Base-by-base conservation (phyloP, 2,888 invertebrate genomes). In the Tholera decimalis region DNA sequence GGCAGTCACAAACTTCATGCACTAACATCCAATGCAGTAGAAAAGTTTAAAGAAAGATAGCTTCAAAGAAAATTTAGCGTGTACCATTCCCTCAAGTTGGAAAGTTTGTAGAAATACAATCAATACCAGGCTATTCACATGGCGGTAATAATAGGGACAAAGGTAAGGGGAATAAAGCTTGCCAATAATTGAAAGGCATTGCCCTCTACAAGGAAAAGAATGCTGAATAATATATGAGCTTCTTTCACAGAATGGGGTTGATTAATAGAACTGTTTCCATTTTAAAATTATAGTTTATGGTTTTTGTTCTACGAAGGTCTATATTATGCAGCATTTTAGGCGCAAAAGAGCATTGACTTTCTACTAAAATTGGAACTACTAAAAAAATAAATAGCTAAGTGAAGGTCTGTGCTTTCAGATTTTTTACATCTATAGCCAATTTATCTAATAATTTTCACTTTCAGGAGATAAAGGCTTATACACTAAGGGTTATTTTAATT, bases 221-320 rank as follows among this genome's bases (percentile, higher is more conserved):
- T 65, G 53, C 68, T 75, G 59, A 75, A 77, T 77, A 62, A 79
- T 77, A 79, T 66, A 78, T 73, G 47, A 65, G 54, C 46, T 30
- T n/a, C 7, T 59, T 43, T 39, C 51, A 53, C 30, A 22, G 24
- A 60, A 53, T 58, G 26, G 26, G 18, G 35, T n/a, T 20, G 15
- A 30, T 37, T 39, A n/a, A 8, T 30, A n/a, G 11, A 56, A 75
- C 22, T 4, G 33, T 33, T 43, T 55, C 20, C 20, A 46, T 58
- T 43, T 37, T 20, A 15, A n/a, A 43, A 35, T 20, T 13, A 13
- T 39, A 39, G 11, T 9, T n/a, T 4, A 5, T 33, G 0, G 41
- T 22, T 70, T 20, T 50, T 22, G 11, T 18, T 43, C n/a, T 3
- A 30, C 30, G 20, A 15, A 15, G 28, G n/a, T 18, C 0, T 55